Base-by-base conservation (phyloP, 1,140 invertebrate genomes). In the Reticulitermes speratus region DNA sequence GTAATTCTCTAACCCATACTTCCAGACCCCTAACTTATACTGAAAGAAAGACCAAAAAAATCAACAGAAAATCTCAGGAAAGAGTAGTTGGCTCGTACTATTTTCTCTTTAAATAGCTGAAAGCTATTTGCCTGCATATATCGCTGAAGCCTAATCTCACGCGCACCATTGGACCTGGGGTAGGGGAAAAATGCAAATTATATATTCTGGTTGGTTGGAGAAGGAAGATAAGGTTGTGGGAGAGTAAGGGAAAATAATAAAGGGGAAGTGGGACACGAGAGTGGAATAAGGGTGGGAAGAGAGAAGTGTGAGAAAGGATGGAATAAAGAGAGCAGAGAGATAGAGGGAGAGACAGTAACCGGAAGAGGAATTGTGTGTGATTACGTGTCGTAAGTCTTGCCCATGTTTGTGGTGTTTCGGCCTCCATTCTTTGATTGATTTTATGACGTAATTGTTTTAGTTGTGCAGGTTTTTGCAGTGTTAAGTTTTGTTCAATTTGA, bases 141-240 rank as follows among this genome's bases (percentile, higher is more conserved):
- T 16, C 19, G 14, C 52, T 55, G 25, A 3, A 30, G n/a, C 65
- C 65, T 75, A 75, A 75, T 75, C 65, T 75, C 65, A 30, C 65
- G n/a, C 65, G n/a, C 65, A 8, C 65, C 65, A 75, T 75, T 75
- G 65, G 65, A n/a, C n/a, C n/a, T 6, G 65, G 65, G 65, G 65
- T 19, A 30, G 65, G n/a, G 65, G 65, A 75, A 75, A 75, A 75
- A 75, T 75, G 65, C 65, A 75, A 75, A 75, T 75, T 75, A 75
- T 75, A 75, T 75, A 75, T 75, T 75, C n/a, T 75, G 65, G 25
- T 75, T 30, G 65, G 65, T n/a, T 75, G 65, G 65, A 75, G 65
- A 25, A 75, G 25, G 65, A 6, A 75, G 65, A 75, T 75, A 75
- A 75, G 65, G 65, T 75, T n/a, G 6, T n/a, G 65, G n/a, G 65